Percentiles rank a stretch among this genome's conserved stretches.
Conservation (phyloP, 2,797 vertebrate genomes). For the Acanthurus tractus region DNA sequence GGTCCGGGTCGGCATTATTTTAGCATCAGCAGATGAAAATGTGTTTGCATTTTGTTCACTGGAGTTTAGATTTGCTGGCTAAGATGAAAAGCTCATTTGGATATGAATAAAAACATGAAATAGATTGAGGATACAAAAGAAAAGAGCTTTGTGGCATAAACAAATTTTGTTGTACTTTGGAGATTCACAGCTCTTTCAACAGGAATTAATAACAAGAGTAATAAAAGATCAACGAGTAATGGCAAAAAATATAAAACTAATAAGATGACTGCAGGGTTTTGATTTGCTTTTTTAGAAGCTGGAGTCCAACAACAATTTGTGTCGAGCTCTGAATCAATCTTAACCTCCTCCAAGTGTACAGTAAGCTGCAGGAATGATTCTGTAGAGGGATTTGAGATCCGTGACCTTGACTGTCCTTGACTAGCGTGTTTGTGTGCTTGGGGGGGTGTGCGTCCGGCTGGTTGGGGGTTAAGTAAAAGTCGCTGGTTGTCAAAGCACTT, state of each 20-base stretch:
- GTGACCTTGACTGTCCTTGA: conserved; percentile 75
- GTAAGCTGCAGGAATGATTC: conserved; percentile 59
- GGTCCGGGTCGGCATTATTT: conserved; percentile 31
- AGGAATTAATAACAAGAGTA: conserved; percentile 48
- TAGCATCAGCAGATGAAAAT: conserved; percentile 29
- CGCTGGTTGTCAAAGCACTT: conserved; percentile 63
- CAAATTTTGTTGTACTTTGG: conserved; percentile 38
- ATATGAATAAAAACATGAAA: conserved; percentile 61
- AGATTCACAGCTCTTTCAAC: conserved; percentile 40
- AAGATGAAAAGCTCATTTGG: conserved; percentile 39
- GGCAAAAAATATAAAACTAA: conserved; percentile 19
- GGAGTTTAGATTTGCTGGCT: conserved; percentile 33
- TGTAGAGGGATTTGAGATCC: conserved; percentile 61
- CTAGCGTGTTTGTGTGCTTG: conserved; percentile 25
- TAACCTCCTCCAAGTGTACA: conserved; percentile 60
- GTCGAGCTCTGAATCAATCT: conserved; percentile 64
- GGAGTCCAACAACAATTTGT: conserved; percentile 45
- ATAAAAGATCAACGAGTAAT: conserved; percentile 42
- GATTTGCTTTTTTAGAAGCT: conserved; percentile 44
- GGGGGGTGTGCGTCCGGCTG: conserved; percentile 41
- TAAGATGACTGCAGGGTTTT: conserved; percentile 33
- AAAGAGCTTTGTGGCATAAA: conserved; percentile 20
- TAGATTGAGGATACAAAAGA: conserved; percentile 15
- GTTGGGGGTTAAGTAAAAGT: conserved; percentile 63
- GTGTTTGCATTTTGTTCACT: conserved; percentile 29